Base-by-base conservation (phyloP, 2,797 vertebrate species). In the Cynopterus sphinx region DNA sequence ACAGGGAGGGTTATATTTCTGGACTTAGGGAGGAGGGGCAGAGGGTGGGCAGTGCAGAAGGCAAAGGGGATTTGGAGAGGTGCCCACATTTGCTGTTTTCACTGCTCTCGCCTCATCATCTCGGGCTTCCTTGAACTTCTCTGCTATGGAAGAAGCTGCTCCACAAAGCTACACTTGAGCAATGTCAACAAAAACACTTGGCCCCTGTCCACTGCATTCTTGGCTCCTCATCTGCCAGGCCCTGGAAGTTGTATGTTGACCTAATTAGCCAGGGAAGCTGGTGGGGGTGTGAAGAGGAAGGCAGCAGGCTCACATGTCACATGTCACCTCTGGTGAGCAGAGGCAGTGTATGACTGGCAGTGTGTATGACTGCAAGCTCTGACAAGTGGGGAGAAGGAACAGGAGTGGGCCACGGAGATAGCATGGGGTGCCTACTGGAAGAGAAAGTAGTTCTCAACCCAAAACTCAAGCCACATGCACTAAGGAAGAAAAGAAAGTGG, bases 171-270 rank as follows among this genome's bases (percentile, higher is more conserved):
- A 84, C 77, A 24, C 70, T 97, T 94, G 36, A 97, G 97, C 94
- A 97, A 79, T 21, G 36, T 95, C 98, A 98, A 97, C 96, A 97
- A 93, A 97, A 98, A 94, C 96, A 97, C 84, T 94, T 98, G 98
- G 97, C 97, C 28, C 24, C 21, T 11, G 7, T 95, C 96, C 98
- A 97, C 2, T 0, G 13, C 39, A 82, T 95, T 97, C 98, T 91
- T 97, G 96, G 96, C 97, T 97, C 49, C 11, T 82, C 41, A n/a
- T 94, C 86, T 83, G 82, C 83, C 55, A 83, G 95, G 97, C 96
- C 94, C 93, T 94, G 96, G 96, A 97, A 96, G n/a, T 92, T 96
- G 92, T 96, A 77, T 12, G 71, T 91, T 97, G 97, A 96, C 97
- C 97, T 95, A 93, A 97, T 97, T 96, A 98, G 94, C 93, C 68